phyloP scores from a whole-genome alignment of 2,113 vertebrate genomes.

The Vanacampus margaritifer region DNA sequence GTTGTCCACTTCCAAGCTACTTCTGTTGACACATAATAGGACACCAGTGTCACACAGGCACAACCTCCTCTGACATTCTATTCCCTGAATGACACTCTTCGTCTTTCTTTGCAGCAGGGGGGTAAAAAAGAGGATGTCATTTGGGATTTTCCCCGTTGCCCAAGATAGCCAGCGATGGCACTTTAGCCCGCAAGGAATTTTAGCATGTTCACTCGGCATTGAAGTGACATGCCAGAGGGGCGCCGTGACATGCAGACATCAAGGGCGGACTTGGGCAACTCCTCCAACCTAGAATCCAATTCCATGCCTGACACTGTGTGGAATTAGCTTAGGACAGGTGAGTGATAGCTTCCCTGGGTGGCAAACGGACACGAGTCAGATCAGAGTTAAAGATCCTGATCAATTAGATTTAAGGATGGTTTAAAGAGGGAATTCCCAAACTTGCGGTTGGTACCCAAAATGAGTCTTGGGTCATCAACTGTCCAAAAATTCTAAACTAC shows the following conservation, averaged over 20 bases:
- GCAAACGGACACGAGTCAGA: background rate
- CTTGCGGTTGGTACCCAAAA: background rate
- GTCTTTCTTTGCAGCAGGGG: conserved; percentile 29
- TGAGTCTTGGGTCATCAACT: background rate
- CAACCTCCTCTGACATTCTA: conserved; percentile 29
- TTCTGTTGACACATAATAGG: conserved; percentile 51
- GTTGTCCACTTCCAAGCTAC: background rate
- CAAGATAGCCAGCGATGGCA: conserved; percentile 51
- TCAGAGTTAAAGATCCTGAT: conserved; percentile 13
- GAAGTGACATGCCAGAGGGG: conserved; percentile 70
- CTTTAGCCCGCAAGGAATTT: conserved; percentile 51
- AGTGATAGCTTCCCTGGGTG: conserved; percentile 60
- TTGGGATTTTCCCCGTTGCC: conserved; percentile 54
- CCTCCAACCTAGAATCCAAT: conserved; percentile 66
- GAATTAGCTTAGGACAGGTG: conserved; percentile 72
- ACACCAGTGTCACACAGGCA: conserved; percentile 48
- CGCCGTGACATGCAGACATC: conserved; percentile 64
- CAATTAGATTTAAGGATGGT: background rate
- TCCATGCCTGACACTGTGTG: conserved; percentile 64
- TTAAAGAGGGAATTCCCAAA: background rate
- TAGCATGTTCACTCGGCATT: conserved; percentile 53
- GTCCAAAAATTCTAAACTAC: background rate
- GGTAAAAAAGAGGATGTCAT: conserved; percentile 54
- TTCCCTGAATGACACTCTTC: conserved; percentile 25
- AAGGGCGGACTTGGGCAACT: conserved; percentile 43